A percentile compares a stretch with the other conserved stretches of the same genome.
Evolutionary conservation across 2,113 vertebrate genomes (phyloP).

Genomic region (Podilymbus podiceps): DNA sequence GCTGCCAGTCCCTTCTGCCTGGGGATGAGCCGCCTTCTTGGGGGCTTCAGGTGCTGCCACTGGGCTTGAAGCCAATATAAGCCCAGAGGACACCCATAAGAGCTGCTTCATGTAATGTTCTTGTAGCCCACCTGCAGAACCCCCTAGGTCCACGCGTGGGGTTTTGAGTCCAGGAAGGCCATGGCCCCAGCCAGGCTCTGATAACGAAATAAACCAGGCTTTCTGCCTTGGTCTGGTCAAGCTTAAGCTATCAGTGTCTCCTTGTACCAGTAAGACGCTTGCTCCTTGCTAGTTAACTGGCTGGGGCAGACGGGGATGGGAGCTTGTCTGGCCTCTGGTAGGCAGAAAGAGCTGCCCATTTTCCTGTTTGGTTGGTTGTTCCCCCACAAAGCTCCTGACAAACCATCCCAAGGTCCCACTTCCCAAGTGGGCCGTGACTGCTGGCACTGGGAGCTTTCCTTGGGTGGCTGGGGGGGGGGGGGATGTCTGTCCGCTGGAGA

Average conservation of each 20-base stretch:
- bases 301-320: background rate
- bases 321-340: background rate
- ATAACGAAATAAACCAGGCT: background rate
- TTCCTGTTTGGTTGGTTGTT: background rate
- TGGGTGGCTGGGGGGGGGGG: too few relatives aligned
- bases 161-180: background rate
- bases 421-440: too few relatives aligned
- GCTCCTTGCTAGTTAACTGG: background rate
- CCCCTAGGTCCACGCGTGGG: background rate
- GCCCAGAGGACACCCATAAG: accelerated
- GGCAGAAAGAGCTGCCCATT: background rate
- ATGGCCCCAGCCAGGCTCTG: background rate
- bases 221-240: background rate
- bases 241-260: background rate
- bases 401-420: background rate
- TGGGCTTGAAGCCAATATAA: background rate
- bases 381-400: background rate
- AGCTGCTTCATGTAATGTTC: background rate
- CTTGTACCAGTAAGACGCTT: accelerated
- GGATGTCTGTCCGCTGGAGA: accelerated
- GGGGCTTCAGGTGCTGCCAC: background rate
- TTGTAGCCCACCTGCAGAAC: background rate
- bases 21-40: accelerated
- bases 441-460: accelerated
- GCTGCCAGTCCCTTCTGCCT: background rate